A percentile compares a stretch with the other conserved stretches of the same genome.
These are phyloP conservation scores for Vespertilio murinus DNA, from an alignment of 2,797 vertebrate species.

Conservation along the genomic window DNA sequence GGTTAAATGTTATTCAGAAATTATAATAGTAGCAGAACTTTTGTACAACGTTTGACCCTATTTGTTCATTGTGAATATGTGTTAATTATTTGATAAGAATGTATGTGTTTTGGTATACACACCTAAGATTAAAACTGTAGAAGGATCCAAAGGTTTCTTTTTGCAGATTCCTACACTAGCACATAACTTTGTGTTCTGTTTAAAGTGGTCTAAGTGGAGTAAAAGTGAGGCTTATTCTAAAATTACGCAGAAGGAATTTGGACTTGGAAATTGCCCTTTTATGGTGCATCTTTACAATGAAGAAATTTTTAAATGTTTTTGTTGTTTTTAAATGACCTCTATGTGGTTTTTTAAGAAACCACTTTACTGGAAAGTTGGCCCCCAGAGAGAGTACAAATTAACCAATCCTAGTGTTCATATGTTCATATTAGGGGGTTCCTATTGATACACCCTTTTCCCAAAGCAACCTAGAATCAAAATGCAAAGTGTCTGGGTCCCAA, in stretches of 20 bases:
- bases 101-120: background rate
- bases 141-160: constrained; percentile 30
- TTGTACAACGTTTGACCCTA: constrained; percentile 14
- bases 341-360: background rate
- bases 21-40: background rate
- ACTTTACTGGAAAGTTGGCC: constrained; percentile 12
- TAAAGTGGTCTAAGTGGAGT: background rate
- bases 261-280: background rate
- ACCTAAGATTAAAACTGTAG: constrained; percentile 63
- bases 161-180: background rate
- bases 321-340: background rate
- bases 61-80: constrained; percentile 47
- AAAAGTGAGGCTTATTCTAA: background rate
- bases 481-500: background rate
- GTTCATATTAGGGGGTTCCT: background rate
- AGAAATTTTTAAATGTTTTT: background rate
- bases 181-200: constrained; percentile 22
- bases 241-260: background rate
- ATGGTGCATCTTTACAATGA: background rate
- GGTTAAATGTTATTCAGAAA: constrained; percentile 16
- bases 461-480: background rate
- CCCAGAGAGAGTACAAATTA: background rate
- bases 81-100: constrained; percentile 51
- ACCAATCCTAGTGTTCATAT: background rate
- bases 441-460: background rate